These are phyloP conservation scores for Parasteatoda lunata DNA, from an alignment of 2,888 invertebrate genomes.

Conservation along the genomic window DNA sequence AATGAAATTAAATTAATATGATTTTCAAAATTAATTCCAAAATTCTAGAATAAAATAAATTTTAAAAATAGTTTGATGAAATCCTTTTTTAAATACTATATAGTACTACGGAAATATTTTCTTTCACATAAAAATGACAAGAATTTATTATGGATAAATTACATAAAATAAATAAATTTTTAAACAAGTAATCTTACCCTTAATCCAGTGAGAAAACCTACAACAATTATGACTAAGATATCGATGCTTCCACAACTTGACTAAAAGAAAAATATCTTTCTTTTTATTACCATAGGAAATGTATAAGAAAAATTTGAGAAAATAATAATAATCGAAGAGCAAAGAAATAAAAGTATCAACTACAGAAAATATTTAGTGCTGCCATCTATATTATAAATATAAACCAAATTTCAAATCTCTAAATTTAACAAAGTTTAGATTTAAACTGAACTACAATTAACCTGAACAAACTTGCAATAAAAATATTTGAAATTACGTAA, in stretches of 20 bases:
- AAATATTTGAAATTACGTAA: neutral
- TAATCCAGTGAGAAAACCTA: slow-evolving; percentile 70
- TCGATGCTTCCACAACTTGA: slow-evolving; percentile 70
- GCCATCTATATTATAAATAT: neutral
- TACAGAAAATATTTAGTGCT: neutral
- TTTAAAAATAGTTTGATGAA: no score
- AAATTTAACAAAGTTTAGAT: no score
- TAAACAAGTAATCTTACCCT: slow-evolving; percentile 56
- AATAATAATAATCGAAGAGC: neutral
- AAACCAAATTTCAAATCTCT: no score
- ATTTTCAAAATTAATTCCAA: no score
- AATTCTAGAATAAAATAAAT: no score
- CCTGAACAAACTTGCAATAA: neutral
- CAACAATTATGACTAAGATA: slow-evolving; percentile 70
- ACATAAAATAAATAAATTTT: no score
- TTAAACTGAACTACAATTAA: no score
- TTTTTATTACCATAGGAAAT: neutral
- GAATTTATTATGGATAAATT: no score
- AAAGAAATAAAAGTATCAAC: neutral
- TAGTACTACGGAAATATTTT: no score
- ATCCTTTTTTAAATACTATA: no score
- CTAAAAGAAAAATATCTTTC: slow-evolving; percentile 41
- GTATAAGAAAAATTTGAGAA: neutral
- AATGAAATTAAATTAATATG: no score
- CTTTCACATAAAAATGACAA: no score